phyloP scores from a whole-genome alignment of 1,140 invertebrate genomes.

The Pygmarrhopalites habei region DNA sequence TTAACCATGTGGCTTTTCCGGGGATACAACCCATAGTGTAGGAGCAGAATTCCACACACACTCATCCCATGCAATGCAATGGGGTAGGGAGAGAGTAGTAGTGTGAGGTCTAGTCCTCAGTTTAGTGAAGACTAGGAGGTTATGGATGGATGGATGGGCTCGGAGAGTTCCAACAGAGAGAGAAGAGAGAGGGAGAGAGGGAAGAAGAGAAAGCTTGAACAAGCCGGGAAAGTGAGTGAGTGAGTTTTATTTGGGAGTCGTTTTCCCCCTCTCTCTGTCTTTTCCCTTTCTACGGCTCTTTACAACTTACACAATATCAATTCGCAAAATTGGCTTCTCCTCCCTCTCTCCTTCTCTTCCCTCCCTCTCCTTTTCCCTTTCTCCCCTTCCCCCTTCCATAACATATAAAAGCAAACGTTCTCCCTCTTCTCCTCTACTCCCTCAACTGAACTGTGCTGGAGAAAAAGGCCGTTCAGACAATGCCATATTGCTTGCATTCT shows the following conservation, averaged over 20 bases:
- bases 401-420: constrained; percentile 8
- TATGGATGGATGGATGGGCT: constrained; percentile 11
- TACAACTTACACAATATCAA: constrained; percentile 36
- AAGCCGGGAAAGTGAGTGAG: constrained; percentile 20
- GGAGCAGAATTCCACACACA: not conserved
- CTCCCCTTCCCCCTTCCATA: not conserved
- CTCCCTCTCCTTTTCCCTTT: constrained; percentile 5
- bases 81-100: not conserved
- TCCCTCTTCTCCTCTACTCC: constrained; percentile 5
- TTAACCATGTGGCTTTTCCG: constrained; percentile 2
- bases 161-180: not conserved
- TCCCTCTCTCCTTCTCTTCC: constrained; percentile 15
- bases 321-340: constrained; percentile 37
- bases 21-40: not conserved
- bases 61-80: not conserved
- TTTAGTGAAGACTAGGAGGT: constrained; percentile 14
- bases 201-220: too few species aligned
- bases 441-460: not conserved
- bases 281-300: constrained; percentile 17
- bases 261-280: constrained; percentile 19
- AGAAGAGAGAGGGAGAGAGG: constrained; percentile 24
- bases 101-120: not conserved
- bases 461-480: constrained; percentile 20
- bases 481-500: constrained; percentile 38
- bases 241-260: constrained; percentile 29